A percentile compares a stretch with the other conserved stretches of the same genome.
phyloP scores from a whole-genome alignment of 2,797 vertebrate genomes.

The Crax fasciolata region DNA sequence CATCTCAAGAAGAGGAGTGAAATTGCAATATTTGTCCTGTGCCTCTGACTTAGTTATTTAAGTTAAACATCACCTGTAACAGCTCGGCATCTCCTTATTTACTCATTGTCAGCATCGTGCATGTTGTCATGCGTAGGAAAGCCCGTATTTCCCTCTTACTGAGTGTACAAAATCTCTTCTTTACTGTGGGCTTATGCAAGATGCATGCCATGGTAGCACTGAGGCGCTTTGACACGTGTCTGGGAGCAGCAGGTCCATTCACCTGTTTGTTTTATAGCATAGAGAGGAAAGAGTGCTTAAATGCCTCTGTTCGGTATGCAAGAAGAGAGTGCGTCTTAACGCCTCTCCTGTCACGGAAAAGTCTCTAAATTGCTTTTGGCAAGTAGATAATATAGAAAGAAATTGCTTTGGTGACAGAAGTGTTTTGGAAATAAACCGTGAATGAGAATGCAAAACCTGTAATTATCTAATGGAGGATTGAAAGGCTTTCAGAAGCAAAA shows the following conservation, averaged over 20 bases:
- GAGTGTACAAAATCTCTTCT: neutral
- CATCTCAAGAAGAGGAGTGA: neutral
- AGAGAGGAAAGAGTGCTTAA: neutral
- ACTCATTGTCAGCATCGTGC: neutral
- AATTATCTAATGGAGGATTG: constrained; percentile 44
- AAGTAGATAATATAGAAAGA: constrained; percentile 31
- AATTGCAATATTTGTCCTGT: neutral
- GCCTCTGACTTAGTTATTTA: neutral
- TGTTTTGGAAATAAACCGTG: constrained; percentile 62
- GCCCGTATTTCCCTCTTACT: neutral
- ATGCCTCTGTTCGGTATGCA: neutral
- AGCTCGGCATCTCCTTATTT: neutral
- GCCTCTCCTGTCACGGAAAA: neutral
- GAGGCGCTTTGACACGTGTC: neutral
- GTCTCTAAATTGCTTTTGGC: constrained; percentile 51
- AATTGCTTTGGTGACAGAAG: constrained; percentile 44
- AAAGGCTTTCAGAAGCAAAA: constrained; percentile 7
- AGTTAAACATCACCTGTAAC: neutral
- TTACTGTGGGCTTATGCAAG: neutral
- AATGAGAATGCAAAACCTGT: constrained; percentile 18
- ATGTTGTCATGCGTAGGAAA: neutral
- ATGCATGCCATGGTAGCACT: neutral
- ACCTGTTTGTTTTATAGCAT: neutral
- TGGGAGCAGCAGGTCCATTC: neutral
- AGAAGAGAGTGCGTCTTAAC: neutral